Conservation (phyloP, 1,140 invertebrate species). For the Meloidogyne hapla region DNA sequence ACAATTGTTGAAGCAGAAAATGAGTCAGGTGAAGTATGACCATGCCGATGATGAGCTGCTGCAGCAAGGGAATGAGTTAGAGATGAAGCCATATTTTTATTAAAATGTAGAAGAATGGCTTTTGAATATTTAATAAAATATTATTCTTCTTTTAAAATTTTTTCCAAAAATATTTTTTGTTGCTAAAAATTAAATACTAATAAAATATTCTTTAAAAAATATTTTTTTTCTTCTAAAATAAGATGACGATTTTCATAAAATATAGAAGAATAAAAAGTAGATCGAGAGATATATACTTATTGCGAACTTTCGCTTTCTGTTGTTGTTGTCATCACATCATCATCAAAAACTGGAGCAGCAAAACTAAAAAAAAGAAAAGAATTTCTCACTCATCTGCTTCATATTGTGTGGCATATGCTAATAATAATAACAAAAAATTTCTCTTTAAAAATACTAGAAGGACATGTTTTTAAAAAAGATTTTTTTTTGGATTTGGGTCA, state of each 20-base stretch:
- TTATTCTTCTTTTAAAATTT: too few species aligned
- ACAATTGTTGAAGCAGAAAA: neutral
- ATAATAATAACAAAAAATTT: slow-evolving; percentile 3
- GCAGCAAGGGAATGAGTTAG: neutral
- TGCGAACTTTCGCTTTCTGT: neutral
- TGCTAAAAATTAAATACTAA: neutral
- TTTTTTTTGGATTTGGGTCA: slow-evolving; percentile 27
- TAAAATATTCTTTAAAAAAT: neutral
- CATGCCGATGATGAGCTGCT: neutral
- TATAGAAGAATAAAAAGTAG: neutral
- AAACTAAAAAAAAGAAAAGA: neutral
- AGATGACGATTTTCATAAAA: neutral
- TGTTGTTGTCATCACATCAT: neutral
- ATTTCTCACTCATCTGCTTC: neutral
- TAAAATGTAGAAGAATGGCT: too few species aligned
- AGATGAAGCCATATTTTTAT: neutral
- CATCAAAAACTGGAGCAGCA: neutral
- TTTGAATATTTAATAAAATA: too few species aligned
- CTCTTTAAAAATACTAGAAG: neutral
- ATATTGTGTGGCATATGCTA: slow-evolving; percentile 5
- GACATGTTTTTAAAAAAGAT: slow-evolving; percentile 1
- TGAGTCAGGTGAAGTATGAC: neutral
- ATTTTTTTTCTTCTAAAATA: neutral
- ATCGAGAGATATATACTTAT: neutral
- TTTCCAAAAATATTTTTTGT: too few species aligned